Percentiles rank a stretch among this genome's conserved stretches.
These are phyloP conservation scores for Eledone cirrhosa DNA, from an alignment of 2,888 invertebrate genomes.

Conservation along the genomic window DNA sequence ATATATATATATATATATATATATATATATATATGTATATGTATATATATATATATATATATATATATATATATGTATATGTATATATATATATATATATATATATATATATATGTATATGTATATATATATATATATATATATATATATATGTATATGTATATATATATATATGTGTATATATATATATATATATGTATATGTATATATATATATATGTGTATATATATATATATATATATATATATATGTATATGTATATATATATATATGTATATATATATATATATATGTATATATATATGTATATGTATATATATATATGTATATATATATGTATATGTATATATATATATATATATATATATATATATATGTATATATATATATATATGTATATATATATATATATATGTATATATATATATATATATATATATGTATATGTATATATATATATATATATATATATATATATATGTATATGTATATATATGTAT, in stretches of 20 bases:
- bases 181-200: background rate
- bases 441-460: slow-evolving; percentile 4
- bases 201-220: background rate
- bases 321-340: background rate
- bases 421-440: slow-evolving; percentile 10
- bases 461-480: slow-evolving; percentile 14
- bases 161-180: background rate
- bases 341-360: slow-evolving; percentile 12
- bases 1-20: background rate
- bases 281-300: background rate
- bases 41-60: slow-evolving; percentile 1
- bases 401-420: slow-evolving; percentile 11
- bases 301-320: background rate
- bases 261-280: background rate
- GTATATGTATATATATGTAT: slow-evolving; percentile 8
- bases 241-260: background rate
- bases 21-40: background rate
- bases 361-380: slow-evolving; percentile 15
- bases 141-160: background rate
- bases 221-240: background rate
- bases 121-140: background rate
- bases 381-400: slow-evolving; percentile 13
- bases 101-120: background rate
- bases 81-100: slow-evolving; percentile 1
- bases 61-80: background rate